These are phyloP conservation scores for Nothocercus nigrocapillus DNA, from an alignment of 2,113 vertebrate species.

Conservation along the genomic window DNA sequence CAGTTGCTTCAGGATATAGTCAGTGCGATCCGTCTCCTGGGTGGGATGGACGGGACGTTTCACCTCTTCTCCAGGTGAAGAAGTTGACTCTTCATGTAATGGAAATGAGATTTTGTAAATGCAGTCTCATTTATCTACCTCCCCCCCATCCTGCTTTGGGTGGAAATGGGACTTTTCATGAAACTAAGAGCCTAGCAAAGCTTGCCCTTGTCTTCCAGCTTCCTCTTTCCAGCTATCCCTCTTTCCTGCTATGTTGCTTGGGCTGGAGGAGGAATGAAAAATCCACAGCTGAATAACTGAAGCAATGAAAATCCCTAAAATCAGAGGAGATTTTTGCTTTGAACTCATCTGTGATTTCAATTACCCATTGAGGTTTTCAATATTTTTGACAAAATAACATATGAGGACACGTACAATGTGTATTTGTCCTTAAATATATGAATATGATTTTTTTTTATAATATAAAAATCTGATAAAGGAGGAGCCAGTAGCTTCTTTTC, in stretches of 20 bases:
- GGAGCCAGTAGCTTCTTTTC: not conserved
- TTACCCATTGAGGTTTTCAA: not conserved
- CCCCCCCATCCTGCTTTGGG: not conserved
- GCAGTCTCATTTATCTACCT: not conserved
- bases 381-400: not conserved
- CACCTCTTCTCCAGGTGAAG: not conserved
- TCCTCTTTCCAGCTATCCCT: not conserved
- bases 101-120: not conserved
- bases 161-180: not conserved
- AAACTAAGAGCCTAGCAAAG: not conserved
- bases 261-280: not conserved
- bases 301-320: not conserved
- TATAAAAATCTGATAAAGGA: not conserved
- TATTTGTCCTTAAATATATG: not conserved
- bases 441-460: not conserved
- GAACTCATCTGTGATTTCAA: not conserved
- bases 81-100: not conserved
- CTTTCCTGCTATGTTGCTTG: not conserved
- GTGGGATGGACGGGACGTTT: not conserved
- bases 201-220: not conserved
- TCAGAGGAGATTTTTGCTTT: not conserved
- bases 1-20: not conserved
- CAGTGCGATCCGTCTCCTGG: not conserved
- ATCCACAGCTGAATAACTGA: not conserved
- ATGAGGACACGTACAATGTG: not conserved